Percentiles rank a stretch among this genome's conserved stretches.
phyloP scores from a whole-genome alignment of 53 echinoderm and acorn worm species.

The Temnopleurus reevesii region DNA sequence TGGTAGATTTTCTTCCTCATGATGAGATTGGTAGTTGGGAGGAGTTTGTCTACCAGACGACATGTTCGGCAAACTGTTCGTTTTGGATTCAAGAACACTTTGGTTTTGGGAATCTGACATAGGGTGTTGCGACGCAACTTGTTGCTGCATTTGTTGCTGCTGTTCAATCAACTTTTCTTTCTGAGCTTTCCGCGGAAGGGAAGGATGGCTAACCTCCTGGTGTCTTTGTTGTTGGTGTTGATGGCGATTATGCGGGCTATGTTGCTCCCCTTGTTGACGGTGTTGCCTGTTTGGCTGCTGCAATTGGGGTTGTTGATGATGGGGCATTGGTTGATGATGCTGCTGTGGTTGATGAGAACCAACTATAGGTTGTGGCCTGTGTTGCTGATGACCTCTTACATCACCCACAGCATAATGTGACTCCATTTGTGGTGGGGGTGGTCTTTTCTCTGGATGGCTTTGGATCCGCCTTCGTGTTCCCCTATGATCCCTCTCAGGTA shows the following conservation, averaged over 20 bases:
- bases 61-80: constrained; percentile 34
- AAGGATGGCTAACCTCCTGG: neutral
- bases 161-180: neutral
- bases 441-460: neutral
- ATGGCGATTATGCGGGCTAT: neutral
- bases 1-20: neutral
- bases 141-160: constrained; percentile 19
- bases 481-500: constrained; percentile 4
- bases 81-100: neutral
- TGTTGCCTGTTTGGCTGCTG: neutral
- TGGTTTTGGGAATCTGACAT: neutral
- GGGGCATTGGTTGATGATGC: neutral
- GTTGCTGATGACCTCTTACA: constrained; percentile 11
- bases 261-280: neutral
- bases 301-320: constrained; percentile 6
- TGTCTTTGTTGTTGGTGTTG: constrained; percentile 14
- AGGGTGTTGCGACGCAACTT: neutral
- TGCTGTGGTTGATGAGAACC: neutral
- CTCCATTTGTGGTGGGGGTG: neutral
- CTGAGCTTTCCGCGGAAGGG: neutral
- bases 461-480: neutral
- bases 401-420: constrained; percentile 16
- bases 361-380: neutral
- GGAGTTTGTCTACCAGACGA: constrained; percentile 11
- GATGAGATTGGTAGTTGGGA: neutral